Conservation (phyloP, 2,888 invertebrate species). For the Spodoptera exigua region DNA sequence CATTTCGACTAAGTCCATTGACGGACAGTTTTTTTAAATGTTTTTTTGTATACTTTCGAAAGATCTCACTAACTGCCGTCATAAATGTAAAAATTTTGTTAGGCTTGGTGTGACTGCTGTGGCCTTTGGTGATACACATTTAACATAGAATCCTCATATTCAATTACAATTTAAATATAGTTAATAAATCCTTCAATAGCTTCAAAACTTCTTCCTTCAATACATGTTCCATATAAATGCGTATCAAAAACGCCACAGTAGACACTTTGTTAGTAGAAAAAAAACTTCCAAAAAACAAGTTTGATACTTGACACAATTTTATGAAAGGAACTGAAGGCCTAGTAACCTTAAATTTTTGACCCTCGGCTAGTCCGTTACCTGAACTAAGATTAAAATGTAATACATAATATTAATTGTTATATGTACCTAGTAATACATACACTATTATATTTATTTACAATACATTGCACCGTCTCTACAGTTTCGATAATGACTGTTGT, state of each 20-base stretch:
- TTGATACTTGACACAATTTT: conserved; percentile 59
- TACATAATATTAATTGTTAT: conserved; percentile 21
- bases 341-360: conserved; percentile 47
- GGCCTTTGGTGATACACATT: conserved; percentile 47
- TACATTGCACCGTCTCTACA: conserved; percentile 33
- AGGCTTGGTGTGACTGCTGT: conserved; percentile 63
- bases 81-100: conserved; percentile 63
- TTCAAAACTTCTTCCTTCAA: neutral
- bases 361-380: conserved; percentile 41
- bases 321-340: conserved; percentile 55
- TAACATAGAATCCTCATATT: conserved; percentile 4
- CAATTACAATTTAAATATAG: no score
- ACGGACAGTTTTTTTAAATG: conserved; percentile 70
- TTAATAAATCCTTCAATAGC: no score
- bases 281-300: conserved; percentile 60
- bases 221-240: conserved; percentile 1
- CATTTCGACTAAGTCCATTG: conserved; percentile 79
- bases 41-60: conserved; percentile 78
- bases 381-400: conserved; percentile 34
- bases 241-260: conserved; percentile 49
- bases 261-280: conserved; percentile 56
- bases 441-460: conserved; percentile 39
- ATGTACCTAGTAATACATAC: conserved; percentile 22
- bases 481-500: conserved; percentile 25
- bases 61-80: conserved; percentile 84